Conservation (phyloP, 2,113 vertebrate genomes). For the Platycercus adscitus region DNA sequence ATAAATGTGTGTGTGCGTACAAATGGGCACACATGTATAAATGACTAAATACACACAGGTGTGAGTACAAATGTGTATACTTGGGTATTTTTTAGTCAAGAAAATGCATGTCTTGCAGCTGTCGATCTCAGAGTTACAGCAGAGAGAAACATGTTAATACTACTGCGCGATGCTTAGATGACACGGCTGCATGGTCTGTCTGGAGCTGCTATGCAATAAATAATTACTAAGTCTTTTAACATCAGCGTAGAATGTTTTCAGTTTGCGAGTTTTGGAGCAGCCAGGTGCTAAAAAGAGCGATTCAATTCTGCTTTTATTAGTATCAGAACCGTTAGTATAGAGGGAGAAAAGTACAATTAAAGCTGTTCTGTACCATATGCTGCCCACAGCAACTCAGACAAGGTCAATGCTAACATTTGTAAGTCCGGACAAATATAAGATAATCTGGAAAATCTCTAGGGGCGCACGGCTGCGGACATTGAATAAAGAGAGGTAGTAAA, state of each 20-base stretch:
- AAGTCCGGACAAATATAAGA: constrained; percentile 77
- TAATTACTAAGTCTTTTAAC: background rate
- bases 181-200: background rate
- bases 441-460: constrained; percentile 75
- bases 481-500: constrained; percentile 41
- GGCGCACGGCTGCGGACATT: constrained; percentile 24
- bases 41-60: background rate
- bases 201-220: background rate
- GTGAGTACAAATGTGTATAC: background rate
- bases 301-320: constrained; percentile 56
- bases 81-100: background rate
- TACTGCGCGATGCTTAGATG: background rate
- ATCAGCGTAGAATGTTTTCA: background rate
- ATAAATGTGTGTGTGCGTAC: fast-evolving
- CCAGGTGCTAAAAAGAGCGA: background rate
- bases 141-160: background rate
- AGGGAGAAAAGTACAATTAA: constrained; percentile 83
- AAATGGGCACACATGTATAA: fast-evolving
- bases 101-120: background rate
- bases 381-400: constrained; percentile 76
- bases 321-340: constrained; percentile 74
- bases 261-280: constrained; percentile 10
- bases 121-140: background rate
- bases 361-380: constrained; percentile 83
- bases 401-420: constrained; percentile 72